Conservation (phyloP, 1,140 invertebrate species). For the Manduca sexta region DNA sequence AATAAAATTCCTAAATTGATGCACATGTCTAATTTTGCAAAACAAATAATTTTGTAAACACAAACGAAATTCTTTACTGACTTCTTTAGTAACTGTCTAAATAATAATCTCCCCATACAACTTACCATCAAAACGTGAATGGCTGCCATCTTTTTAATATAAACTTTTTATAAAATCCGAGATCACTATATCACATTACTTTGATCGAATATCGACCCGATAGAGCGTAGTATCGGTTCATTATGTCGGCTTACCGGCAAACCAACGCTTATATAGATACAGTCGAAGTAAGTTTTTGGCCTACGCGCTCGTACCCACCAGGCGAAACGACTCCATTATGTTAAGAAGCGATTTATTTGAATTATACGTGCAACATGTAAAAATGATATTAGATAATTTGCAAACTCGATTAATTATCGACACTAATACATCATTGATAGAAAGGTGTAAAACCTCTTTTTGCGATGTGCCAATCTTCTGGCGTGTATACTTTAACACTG, state of each 20-base stretch:
- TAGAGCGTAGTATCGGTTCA: constrained; percentile 22
- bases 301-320: background rate
- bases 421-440: no score
- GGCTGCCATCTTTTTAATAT: constrained; percentile 33
- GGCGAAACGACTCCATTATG: constrained; percentile 1
- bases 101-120: no score
- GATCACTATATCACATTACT: constrained; percentile 45
- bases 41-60: no score
- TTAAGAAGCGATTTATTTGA: background rate
- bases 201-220: constrained; percentile 22
- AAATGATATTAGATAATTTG: background rate
- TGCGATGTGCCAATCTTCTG: no score
- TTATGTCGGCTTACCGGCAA: constrained; percentile 14
- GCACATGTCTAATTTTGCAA: no score
- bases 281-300: background rate
- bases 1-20: no score
- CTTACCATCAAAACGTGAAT: constrained; percentile 51
- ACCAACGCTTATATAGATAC: constrained; percentile 32
- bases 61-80: no score
- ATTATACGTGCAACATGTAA: background rate
- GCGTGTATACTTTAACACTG: no score
- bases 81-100: no score
- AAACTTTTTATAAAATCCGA: constrained; percentile 8
- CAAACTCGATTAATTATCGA: no score
- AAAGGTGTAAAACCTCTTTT: no score